Evolutionary conservation across 2,797 vertebrate genomes (phyloP), one percentile per base, ranked within the genome.

Genomic region (Nasua narica): DNA sequence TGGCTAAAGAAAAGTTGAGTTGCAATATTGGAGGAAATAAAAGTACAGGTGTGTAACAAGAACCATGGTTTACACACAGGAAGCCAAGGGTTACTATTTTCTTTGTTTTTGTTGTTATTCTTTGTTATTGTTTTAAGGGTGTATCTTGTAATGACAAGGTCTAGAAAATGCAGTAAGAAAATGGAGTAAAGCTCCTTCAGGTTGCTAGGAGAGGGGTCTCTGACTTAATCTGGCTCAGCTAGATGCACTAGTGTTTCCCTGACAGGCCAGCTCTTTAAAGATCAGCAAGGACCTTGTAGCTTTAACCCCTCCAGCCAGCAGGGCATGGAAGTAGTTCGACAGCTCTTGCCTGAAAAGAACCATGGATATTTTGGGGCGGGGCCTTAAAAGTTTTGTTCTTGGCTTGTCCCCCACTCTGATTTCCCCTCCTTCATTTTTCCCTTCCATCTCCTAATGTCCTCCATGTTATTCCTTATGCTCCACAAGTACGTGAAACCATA

Each of bases 271-370:
- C 0, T n/a, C 35, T 37, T 16, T n/a, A 14, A 6, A 29, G 1
- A 25, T 2, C 25, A 37, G 56, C 48, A 50, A 29, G 50, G 0
- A 1, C 37, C 35, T 37, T 10, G 25, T 23, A 40, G 15, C n/a
- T 48, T 1, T 0, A 1, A 23, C 25, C 1, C 52, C 9, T 89
- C 9, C 7, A 37, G 6, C 23, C 21, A 5, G 18, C 14, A 21
- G 46, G 27, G 3, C 0, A 0, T 21, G 19, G 43, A 23, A 14
- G 5, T 48, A 18, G 0, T 56, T 70, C 40, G 40, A 8, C 29
- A 46, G 3, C 11, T 72, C 77, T 65, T 70, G 3, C 25, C 40
- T 54, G 50, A 43, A 79, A 50, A 56, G 18, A 40, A n/a, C 5
- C 18, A 19, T 48, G 56, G 35, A 9, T 15, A 3, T 15, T 19